A percentile compares a stretch with the other conserved stretches of the same genome.
Conservation (phyloP, 2,888 invertebrate genomes). For the Bruchidius siliquastri region DNA sequence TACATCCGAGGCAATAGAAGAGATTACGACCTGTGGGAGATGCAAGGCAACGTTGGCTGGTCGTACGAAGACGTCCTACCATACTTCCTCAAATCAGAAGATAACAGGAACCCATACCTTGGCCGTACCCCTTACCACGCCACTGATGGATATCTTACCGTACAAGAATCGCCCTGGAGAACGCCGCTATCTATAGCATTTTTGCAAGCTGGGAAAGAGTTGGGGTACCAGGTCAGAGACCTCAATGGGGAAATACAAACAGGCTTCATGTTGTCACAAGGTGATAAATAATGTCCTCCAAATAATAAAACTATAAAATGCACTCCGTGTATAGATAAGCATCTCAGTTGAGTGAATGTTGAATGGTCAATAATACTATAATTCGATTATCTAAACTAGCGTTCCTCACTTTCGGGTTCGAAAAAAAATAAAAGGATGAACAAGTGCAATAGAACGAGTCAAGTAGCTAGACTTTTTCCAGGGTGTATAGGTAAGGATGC, state of each 20-base stretch:
- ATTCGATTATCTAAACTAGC: no score
- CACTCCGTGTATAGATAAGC: no score
- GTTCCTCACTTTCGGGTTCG: no score
- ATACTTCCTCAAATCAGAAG: slow-evolving; percentile 84
- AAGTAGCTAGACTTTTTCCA: no score
- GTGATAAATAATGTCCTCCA: slow-evolving; percentile 48
- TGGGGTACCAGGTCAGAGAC: slow-evolving; percentile 77
- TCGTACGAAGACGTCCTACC: slow-evolving; percentile 74
- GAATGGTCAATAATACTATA: no score
- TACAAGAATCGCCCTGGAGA: slow-evolving; percentile 80
- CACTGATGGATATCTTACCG: slow-evolving; percentile 75
- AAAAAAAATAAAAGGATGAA: no score
- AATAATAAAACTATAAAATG: no score
- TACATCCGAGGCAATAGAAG: slow-evolving; percentile 83
- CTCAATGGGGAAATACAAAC: slow-evolving; percentile 79
- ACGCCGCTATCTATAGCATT: slow-evolving; percentile 79
- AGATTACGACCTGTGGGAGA: slow-evolving; percentile 85
- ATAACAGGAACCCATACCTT: slow-evolving; percentile 80
- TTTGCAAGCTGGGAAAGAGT: slow-evolving; percentile 73
- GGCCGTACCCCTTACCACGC: slow-evolving; percentile 70
- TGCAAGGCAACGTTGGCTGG: slow-evolving; percentile 82
- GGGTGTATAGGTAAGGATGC: no score
- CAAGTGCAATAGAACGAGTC: no score
- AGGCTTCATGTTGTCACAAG: slow-evolving; percentile 83
- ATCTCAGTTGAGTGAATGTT: no score